Evolutionary conservation across 2,888 invertebrate genomes (phyloP), one percentile per base, ranked within the genome.

Genomic region (Pollenia angustigena): DNA sequence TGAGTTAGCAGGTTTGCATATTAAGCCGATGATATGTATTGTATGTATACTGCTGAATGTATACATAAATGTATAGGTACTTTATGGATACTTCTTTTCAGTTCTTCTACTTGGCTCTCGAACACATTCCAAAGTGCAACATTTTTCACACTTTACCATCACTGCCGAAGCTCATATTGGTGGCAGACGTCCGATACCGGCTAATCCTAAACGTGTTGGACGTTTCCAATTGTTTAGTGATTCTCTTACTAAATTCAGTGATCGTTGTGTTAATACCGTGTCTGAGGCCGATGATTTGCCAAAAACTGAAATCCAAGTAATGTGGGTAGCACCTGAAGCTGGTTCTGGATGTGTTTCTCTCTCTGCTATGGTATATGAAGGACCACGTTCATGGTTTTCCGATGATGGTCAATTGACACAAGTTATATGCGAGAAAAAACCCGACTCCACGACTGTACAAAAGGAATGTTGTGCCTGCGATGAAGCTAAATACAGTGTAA

Each of bases 381-480:
- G 96, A 89, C 94, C 95, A 4, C 95, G 95, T 68, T 95, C 95
- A 12, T 99, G 98, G 98, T 98, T 95, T 93, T 96, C 97, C 85
- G 98, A 98, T 90, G 98, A 98, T 91, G 97, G 97, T 0, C 95
- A 95, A 88, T 94, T 99, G 71, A 96, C 96, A 12, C 95, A 95
- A 91, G 96, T 96, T 50, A 94, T 98, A 74, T 99, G 99, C 91
- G 97, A 97, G 91, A 96, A 95, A 89, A 95, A 94, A 89, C 94
- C 94, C 74, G 94, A 94, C 81, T 94, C 94, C n/a, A 94, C 93
- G 84, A 94, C 92, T 72, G 94, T 93, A 40, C 94, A 94, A 2
- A 95, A 95, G 88, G 95, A 95, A 88, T 99, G 99, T 92, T 98
- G 98, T 93, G 98, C 99, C 10, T 99, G 99, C 92, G 98, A 98